Evolutionary conservation across 1,140 invertebrate genomes (phyloP), one percentile per base, ranked within the genome.

Genomic region (Neuroterus valhalla): DNA sequence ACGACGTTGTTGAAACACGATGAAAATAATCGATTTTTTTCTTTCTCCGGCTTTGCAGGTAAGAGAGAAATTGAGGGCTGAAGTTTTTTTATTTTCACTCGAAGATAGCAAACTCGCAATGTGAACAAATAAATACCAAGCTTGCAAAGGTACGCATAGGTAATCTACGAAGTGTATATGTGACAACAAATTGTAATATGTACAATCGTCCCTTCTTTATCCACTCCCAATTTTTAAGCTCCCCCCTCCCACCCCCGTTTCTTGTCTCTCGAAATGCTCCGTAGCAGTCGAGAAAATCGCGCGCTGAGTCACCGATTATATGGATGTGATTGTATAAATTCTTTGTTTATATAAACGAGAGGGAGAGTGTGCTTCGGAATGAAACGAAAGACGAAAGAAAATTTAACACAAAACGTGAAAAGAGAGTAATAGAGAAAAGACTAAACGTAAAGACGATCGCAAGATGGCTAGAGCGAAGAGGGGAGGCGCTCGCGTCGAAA

Each of bases 321-420:
- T 70, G 26, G 52, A 75, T 66, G 73, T 75, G 73, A 75, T 70
- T 75, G 73, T 75, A 75, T 50, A 75, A 66, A 69, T 69, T 76
- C 26, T 76, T 72, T 68, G 48, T 68, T 76, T 76, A 43, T 76
- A 76, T 66, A 68, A 21, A 43, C 17, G 26, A 66, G 52, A 42
- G 70, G 48, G 67, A 50, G 66, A 69, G 21, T 62, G 21, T 26
- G 52, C 23, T 62, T 62, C 52, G 52, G 21, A 62, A 62, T 62
- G 52, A 62, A 62, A 62, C 52, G 69, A 71, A 71, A 17, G 55
- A 45, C 17, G 50, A 19, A 48, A 48, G 11, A 21, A 62, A 31
- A 38, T 48, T 31, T 38, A 38, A 8, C 55, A 31, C 17, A 50
- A 17, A 71, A 46, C 19, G 44, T 8, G 14, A 70, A 66, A 38